Evolutionary conservation across 1,140 invertebrate species (phyloP).

Genomic region (Paraescarpia echinospica): DNA sequence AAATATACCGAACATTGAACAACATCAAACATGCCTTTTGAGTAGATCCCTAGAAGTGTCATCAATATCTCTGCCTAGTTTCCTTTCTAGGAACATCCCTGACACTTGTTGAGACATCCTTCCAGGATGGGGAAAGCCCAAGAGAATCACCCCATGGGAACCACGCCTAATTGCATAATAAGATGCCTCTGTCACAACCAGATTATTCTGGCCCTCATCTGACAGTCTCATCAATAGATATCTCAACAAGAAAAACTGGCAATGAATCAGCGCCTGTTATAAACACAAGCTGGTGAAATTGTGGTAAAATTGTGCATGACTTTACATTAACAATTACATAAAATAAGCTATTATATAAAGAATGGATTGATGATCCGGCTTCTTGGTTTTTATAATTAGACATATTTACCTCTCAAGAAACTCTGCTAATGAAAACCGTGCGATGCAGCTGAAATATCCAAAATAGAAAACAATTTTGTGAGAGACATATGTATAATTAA

Average conservation of each 20-base stretch:
- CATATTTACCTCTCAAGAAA: no score
- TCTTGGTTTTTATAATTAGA: no score
- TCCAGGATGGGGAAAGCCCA: not conserved
- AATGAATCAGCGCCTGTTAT: not conserved
- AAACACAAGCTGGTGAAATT: not conserved
- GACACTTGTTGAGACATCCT: not conserved
- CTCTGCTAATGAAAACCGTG: no score
- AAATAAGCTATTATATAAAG: no score
- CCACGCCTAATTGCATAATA: not conserved
- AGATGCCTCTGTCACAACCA: not conserved
- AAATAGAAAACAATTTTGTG: no score
- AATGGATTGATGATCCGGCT: no score
- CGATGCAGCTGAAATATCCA: no score
- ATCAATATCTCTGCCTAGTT: not conserved
- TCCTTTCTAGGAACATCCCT: not conserved
- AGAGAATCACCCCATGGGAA: not conserved
- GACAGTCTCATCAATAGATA: not conserved
- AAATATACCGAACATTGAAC: not conserved
- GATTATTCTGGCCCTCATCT: not conserved
- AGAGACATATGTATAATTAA: no score
- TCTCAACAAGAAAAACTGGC: not conserved
- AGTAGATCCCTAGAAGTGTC: not conserved
- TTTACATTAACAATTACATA: no score
- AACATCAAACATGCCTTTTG: not conserved
- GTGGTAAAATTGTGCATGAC: not conserved